Percentiles rank a stretch among this genome's conserved stretches.
Evolutionary conservation across 2,113 vertebrate genomes (phyloP).

Genomic region (Aramus guarauna): DNA sequence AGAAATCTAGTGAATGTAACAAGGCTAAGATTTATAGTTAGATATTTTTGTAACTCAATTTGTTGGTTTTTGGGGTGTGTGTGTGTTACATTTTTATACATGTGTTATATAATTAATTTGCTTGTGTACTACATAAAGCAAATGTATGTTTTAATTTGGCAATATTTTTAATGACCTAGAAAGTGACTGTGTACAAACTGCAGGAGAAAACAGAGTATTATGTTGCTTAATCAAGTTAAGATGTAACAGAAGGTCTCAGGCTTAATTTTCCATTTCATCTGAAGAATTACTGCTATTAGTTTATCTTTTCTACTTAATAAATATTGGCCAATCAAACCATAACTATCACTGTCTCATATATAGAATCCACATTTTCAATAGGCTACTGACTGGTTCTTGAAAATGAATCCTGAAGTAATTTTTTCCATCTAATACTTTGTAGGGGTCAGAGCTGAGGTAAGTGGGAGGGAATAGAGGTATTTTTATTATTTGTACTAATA

Average conservation of each 20-base stretch:
- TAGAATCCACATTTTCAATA: background rate
- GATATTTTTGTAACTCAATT: background rate
- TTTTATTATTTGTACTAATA: background rate
- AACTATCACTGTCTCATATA: background rate
- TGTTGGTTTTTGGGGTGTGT: accelerated
- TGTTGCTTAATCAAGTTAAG: background rate
- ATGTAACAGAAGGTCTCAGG: background rate
- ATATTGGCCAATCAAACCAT: background rate
- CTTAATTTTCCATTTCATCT: background rate
- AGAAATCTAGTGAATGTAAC: background rate
- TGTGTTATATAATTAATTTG: background rate
- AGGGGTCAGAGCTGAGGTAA: background rate
- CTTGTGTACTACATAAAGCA: background rate
- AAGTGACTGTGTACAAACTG: background rate
- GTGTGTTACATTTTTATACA: background rate
- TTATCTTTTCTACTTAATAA: background rate
- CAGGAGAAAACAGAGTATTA: background rate
- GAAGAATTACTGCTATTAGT: background rate
- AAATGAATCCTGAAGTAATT: background rate
- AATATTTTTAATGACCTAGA: background rate
- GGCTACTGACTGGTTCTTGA: background rate
- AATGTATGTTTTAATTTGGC: background rate
- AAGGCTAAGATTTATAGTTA: background rate
- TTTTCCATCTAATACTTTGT: background rate
- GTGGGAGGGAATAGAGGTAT: background rate